Evolutionary conservation across 2,888 invertebrate genomes (phyloP).

Genomic region (Lasioglossum morio): DNA sequence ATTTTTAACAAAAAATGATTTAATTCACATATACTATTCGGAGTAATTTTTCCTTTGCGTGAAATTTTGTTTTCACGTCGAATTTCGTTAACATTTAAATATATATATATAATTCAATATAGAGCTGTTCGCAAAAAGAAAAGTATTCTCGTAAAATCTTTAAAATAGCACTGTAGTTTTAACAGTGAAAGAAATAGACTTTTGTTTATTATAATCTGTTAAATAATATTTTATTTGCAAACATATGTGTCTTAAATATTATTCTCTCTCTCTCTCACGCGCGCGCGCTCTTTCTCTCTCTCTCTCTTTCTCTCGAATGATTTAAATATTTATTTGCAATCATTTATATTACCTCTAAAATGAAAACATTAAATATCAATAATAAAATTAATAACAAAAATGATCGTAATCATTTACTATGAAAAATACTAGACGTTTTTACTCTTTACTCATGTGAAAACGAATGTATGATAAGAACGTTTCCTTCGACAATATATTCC

Average conservation of each 20-base stretch:
- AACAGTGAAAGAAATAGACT: conserved; percentile 16
- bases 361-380: conserved; percentile 45
- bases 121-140: conserved; percentile 22
- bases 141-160: conserved; percentile 17
- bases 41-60: conserved; percentile 25
- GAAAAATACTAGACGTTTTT: conserved; percentile 36
- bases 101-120: conserved; percentile 29
- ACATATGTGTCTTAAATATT: conserved; percentile 43
- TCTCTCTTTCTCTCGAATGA: conserved; percentile 12
- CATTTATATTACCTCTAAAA: conserved; percentile 40
- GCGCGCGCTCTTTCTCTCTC: not conserved
- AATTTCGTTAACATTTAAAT: conserved; percentile 34
- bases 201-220: conserved; percentile 30
- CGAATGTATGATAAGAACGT: conserved; percentile 19
- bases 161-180: conserved; percentile 14
- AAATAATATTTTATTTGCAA: conserved; percentile 49
- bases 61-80: conserved; percentile 26
- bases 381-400: conserved; percentile 58
- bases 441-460: conserved; percentile 26
- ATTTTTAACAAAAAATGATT: conserved; percentile 15
- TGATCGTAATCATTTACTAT: conserved; percentile 36
- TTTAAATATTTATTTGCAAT: conserved; percentile 45
- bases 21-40: conserved; percentile 33
- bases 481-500: conserved; percentile 35
- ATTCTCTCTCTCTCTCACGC: conserved; percentile 5